Base-by-base conservation (phyloP, 2,888 invertebrate species). In the Sesia bembeciformis region DNA sequence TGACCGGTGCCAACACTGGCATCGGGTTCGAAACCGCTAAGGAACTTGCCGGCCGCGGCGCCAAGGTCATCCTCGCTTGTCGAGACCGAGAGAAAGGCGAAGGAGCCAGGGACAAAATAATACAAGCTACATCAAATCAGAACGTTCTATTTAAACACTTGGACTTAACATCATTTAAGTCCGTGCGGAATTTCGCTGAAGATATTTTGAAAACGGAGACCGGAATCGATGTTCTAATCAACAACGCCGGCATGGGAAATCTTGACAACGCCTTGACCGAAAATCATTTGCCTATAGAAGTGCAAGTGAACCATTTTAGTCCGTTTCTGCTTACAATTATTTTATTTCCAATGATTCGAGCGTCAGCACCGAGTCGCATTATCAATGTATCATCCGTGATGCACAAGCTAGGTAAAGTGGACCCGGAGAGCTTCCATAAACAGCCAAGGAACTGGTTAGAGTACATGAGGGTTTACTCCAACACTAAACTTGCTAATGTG, bases 281-380 rank as follows among this genome's bases (percentile, higher is more conserved):
- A 70, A 96, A 97, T 71, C 94, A 94, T 1, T 80, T 97, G 54
- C 97, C 97, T 66, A 79, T 93, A 63, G 96, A 95, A 23, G 94
- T 95, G 91, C 97, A 95, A 39, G 94, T 96, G 3, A 98, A 98
- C 77, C 94, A 97, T 71, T 96, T 95, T 76, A 96, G 97, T 0
- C 96, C 96, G 8, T 98, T 97, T 76, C 87, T 98, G 49, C 90
- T 98, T 23, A 97, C 97, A 0, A 94, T 95, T 74, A 90, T 97
- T 8, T 87, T 98, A 5, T 91, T 96, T 58, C 95, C 94, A 74
- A 74, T 95, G 40, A 67, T 96, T 58, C 94, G 94, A 76, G 88
- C 90, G 57, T 93, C 94, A 1, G 88, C 90, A 0, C 93, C 94
- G 0, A 92, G 94, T 53, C 91, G 96, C 40, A 92, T 96, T 0